Evolutionary conservation across 1,140 invertebrate species (phyloP), one percentile per base, ranked within the genome.

Genomic region (Dufourea novaeangliae): DNA sequence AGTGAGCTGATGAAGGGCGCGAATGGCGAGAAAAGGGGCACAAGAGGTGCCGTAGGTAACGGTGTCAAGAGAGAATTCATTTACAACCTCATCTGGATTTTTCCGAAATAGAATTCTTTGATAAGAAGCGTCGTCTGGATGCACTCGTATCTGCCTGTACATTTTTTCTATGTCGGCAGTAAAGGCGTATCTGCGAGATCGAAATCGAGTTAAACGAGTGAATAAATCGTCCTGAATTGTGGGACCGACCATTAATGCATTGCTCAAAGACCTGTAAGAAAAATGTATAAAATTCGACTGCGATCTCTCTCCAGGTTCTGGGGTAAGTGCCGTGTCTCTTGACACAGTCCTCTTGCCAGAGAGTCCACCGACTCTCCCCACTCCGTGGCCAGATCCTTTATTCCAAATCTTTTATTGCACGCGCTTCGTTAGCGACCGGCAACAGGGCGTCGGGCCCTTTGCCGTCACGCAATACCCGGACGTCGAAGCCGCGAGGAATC

Each of bases 71-170:
- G 46, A 20, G 32, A 29, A 67, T 14, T 61, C 57, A 3, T 56
- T 27, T 1, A 78, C 17, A 22, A 29, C 10, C 0, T 14, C 37
- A 10, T 5, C 7, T 46, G 14, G 0, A 8, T 22, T 1, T 6
- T 61, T 1, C 4, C 67, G 66, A 67, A 50, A 78, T 0, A 71
- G 25, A 17, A 78, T 57, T 0, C 39, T 34, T 50, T 78, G 75
- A n/a, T 54, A 70, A n/a, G 11, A 62, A 0, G 29, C 11, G 29
- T 70, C 67, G 0, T 64, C 50, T 1, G 29, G 7, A 2, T 62
- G 67, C 2, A 78, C 11, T 2, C 37, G 14, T 0, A 78, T 22
- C 6, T 78, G 52, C 2, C 67, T 12, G n/a, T 71, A 71, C 61
- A 78, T 71, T 14, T 78, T 78, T 20, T 64, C 52, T 2, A 54